Conservation (phyloP, 2,113 vertebrate species). For the Phrynosoma blainvillii region DNA sequence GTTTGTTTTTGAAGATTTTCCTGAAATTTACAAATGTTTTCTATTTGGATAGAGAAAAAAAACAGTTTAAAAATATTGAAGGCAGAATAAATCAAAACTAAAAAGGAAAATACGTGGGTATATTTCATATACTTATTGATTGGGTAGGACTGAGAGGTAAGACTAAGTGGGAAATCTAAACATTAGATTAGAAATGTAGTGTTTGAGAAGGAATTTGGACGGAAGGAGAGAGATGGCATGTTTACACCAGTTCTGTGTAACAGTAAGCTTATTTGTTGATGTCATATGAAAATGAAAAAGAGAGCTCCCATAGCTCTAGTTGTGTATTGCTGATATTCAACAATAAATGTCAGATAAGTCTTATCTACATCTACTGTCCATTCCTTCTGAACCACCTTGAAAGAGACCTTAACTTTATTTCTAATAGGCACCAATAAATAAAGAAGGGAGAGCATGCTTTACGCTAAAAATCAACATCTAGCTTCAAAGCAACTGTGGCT, state of each 20-base stretch:
- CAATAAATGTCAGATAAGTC: neutral
- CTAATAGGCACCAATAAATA: conserved; percentile 72
- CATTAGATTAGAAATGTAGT: too few relatives aligned
- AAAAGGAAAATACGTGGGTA: neutral
- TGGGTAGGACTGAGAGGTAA: neutral
- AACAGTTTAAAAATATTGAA: too few relatives aligned
- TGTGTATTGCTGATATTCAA: neutral
- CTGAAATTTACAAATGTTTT: too few relatives aligned
- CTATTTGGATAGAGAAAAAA: too few relatives aligned
- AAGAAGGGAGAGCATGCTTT: conserved; percentile 77
- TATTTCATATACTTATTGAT: too few relatives aligned
- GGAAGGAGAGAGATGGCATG: neutral
- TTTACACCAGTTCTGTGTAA: neutral
- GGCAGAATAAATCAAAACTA: neutral
- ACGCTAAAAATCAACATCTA: conserved; percentile 81
- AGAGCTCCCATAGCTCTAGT: neutral
- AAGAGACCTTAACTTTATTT: conserved; percentile 75
- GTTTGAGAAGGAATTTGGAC: neutral
- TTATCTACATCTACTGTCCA: neutral
- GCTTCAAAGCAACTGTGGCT: conserved; percentile 86
- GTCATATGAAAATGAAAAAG: neutral
- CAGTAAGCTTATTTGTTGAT: neutral
- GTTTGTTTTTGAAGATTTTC: too few relatives aligned
- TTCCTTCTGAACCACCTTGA: conserved; percentile 71
- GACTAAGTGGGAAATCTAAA: neutral